Base-by-base conservation (phyloP, 2,797 vertebrate species). In the Sarcoramphus papa region DNA sequence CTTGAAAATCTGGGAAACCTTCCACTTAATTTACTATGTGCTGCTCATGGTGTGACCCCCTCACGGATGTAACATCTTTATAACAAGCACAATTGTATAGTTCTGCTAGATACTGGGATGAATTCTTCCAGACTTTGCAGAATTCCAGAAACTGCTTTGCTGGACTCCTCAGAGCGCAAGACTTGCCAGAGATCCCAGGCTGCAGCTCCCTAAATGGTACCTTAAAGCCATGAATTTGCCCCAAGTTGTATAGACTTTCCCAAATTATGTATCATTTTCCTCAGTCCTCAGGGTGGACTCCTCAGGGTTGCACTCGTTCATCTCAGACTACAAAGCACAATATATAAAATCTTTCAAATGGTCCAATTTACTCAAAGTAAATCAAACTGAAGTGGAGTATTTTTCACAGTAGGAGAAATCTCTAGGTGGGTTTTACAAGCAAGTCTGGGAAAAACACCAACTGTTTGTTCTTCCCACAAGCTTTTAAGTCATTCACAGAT, bases 391-490 rank as follows among this genome's bases (percentile, higher is more conserved):
- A 88, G 68, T 28, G 74, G 88, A 97, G 81, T 70, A 90, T 93
- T 96, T 96, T 92, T 96, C 94, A 94, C 93, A 94, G 91, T 91
- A 90, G 94, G 95, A 93, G 92, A 93, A 96, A 92, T 81, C 89
- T 94, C 92, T 95, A 96, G 94, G 95, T 95, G 93, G 91, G 93
- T 94, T 96, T 95, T 95, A 96, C 91, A 95, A 95, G 93, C 85
- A 75, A 93, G 91, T 96, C 92, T 94, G 94, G 94, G 95, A 95
- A 96, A 96, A 96, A 90, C 85, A 97, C 81, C 94, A 96, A 94
- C 87, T 93, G 95, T 97, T 97, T 97, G 95, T 92, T 96, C 96
- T 96, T 96, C 82, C 91, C 97, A 95, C 89, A 94, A 88, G 93
- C 87, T 91, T 96, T 93, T 83, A 96, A 95, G 95, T 69, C 82